Evolutionary conservation across 2,888 invertebrate genomes (phyloP).

Genomic region (Caenorhabditis sp.): DNA sequence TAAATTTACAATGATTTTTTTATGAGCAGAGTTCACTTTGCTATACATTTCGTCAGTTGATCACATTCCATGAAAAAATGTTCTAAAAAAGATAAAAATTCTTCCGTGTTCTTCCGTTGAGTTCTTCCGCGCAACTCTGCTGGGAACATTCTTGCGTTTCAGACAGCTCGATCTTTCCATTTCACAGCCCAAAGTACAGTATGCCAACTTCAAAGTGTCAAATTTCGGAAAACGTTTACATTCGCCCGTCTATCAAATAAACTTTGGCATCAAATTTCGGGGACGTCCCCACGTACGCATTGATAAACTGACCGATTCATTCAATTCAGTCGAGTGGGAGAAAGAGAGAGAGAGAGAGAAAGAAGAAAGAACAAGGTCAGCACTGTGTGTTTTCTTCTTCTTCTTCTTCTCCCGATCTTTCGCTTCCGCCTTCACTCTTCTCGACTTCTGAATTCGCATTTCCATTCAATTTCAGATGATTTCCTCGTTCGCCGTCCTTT

Average conservation of each 20-base stretch:
- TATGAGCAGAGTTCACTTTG: too few species aligned
- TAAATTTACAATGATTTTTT: too few species aligned
- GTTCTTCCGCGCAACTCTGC: too few species aligned
- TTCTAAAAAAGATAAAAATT: too few species aligned
- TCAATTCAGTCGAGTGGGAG: constrained; percentile 14
- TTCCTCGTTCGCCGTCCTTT: constrained; percentile 13
- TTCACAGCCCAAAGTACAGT: too few species aligned
- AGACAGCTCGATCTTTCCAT: too few species aligned
- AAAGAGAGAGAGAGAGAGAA: not conserved
- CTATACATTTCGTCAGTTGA: too few species aligned
- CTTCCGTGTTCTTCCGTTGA: too few species aligned
- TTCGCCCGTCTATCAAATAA: constrained; percentile 2
- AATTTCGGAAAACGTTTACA: constrained; percentile 24
- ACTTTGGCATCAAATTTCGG: constrained; percentile 21
- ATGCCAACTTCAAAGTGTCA: too few species aligned
- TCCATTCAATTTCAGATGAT: constrained; percentile 18
- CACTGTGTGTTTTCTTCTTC: constrained; percentile 1
- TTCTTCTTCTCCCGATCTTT: constrained; percentile 10
- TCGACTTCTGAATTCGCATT: not conserved
- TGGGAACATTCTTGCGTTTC: too few species aligned
- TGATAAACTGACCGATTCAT: constrained; percentile 13
- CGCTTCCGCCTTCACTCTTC: not conserved
- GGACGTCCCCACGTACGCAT: too few species aligned
- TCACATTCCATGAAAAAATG: too few species aligned
- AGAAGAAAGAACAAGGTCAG: constrained; percentile 45